Evolutionary conservation across 2,888 invertebrate genomes (phyloP).

Genomic region (Philereme transversata): DNA sequence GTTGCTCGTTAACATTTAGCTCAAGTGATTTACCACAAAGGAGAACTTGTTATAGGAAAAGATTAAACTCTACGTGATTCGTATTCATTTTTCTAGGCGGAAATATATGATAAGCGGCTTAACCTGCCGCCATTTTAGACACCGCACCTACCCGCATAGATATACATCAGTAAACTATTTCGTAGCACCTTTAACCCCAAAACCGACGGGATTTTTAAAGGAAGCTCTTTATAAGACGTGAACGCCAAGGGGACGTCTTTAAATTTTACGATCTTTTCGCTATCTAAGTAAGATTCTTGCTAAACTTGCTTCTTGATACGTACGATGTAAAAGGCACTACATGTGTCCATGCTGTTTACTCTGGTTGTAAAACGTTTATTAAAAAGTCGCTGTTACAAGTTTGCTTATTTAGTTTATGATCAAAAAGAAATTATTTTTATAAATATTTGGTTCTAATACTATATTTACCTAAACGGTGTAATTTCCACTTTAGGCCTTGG

Average conservation of each 20-base stretch:
- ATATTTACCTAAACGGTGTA: too few species aligned
- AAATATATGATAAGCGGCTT: slow-evolving; percentile 1
- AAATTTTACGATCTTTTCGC: slow-evolving; percentile 47
- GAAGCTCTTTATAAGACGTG: slow-evolving; percentile 38
- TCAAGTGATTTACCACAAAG: too few species aligned
- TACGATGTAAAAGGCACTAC: slow-evolving; percentile 18
- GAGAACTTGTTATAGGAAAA: too few species aligned
- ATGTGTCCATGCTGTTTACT: slow-evolving; percentile 22
- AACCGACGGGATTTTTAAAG: slow-evolving; percentile 24
- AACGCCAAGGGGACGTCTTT: slow-evolving; percentile 44
- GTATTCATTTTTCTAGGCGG: too few species aligned
- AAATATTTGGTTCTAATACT: too few species aligned
- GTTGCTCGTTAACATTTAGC: not conserved
- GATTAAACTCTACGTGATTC: too few species aligned
- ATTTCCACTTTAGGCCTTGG: too few species aligned
- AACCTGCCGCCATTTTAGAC: too few species aligned
- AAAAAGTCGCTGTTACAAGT: slow-evolving; percentile 8
- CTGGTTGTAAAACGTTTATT: slow-evolving; percentile 22
- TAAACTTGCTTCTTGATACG: slow-evolving; percentile 17
- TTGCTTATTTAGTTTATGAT: too few species aligned
- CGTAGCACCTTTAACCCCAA: not conserved
- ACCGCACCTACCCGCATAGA: too few species aligned
- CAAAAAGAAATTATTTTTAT: too few species aligned
- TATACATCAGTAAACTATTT: too few species aligned
- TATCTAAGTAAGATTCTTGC: slow-evolving; percentile 25